These are phyloP conservation scores for Lepeophtheirus salmonis DNA, from an alignment of 1,140 invertebrate genomes.

Conservation along the genomic window DNA sequence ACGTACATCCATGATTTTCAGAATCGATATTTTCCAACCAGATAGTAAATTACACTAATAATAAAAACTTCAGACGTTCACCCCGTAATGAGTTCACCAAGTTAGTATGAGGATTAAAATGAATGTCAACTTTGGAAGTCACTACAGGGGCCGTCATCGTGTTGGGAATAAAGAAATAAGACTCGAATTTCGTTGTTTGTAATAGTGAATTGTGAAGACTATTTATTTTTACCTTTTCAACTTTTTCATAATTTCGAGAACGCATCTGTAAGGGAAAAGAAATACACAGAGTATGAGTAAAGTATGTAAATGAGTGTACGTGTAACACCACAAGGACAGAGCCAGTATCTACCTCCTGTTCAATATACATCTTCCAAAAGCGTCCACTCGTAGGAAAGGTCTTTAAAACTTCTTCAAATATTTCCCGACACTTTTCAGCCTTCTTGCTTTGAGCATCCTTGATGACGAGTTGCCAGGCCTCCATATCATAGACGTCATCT, in stretches of 20 bases:
- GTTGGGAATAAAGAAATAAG: slow-evolving; percentile 13
- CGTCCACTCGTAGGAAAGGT: slow-evolving; percentile 88
- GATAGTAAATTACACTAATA: too few species aligned
- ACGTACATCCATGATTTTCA: too few species aligned
- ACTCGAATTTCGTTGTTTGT: too few species aligned
- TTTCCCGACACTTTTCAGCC: slow-evolving; percentile 61
- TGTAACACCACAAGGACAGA: too few species aligned
- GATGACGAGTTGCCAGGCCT: slow-evolving; percentile 86
- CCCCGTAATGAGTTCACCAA: too few species aligned
- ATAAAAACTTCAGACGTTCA: too few species aligned
- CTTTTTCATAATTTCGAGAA: slow-evolving; percentile 23
- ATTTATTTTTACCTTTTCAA: slow-evolving; percentile 22
- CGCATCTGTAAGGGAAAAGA: slow-evolving; percentile 22
- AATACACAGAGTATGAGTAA: background rate
- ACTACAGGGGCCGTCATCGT: slow-evolving; percentile 21
- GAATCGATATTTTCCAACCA: too few species aligned
- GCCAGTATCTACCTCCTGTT: slow-evolving; percentile 72
- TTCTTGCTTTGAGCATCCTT: slow-evolving; percentile 73
- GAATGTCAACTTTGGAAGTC: slow-evolving; percentile 24
- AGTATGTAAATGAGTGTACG: too few species aligned
- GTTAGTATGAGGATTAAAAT: too few species aligned
- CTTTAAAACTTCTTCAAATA: slow-evolving; percentile 79
- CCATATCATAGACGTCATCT: slow-evolving; percentile 72
- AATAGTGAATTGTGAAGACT: background rate
- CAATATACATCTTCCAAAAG: slow-evolving; percentile 99